Conservation (phyloP, 2,888 invertebrate genomes). For the Homarus gammarus region DNA sequence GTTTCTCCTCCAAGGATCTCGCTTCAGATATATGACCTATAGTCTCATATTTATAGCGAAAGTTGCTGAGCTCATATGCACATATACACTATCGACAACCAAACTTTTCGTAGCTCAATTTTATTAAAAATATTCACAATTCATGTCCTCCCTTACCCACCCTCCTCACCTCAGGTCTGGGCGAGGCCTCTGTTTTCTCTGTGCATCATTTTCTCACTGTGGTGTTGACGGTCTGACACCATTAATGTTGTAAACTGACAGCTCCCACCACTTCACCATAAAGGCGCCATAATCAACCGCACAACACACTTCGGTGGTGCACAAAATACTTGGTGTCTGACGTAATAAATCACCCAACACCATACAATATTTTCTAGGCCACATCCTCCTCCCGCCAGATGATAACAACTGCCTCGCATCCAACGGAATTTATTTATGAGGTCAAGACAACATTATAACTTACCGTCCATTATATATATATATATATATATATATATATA, state of each 20-base stretch:
- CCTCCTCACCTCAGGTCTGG: not conserved
- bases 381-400: not conserved
- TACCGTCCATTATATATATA: not conserved
- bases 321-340: no score
- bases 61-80: not conserved
- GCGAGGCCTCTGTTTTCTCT: no score
- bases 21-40: constrained; percentile 1
- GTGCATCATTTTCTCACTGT: no score
- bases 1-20: not conserved
- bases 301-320: no score
- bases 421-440: not conserved
- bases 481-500: no score
- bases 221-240: no score
- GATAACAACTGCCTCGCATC: not conserved
- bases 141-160: not conserved
- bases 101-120: not conserved
- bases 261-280: no score
- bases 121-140: not conserved
- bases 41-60: not conserved
- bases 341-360: no score
- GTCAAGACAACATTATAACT: no score
- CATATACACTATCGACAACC: not conserved
- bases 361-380: no score
- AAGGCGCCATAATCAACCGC: no score
- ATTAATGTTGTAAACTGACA: no score